phyloP scores from a whole-genome alignment of 2,888 invertebrate species.

The Diarsia rubi region DNA sequence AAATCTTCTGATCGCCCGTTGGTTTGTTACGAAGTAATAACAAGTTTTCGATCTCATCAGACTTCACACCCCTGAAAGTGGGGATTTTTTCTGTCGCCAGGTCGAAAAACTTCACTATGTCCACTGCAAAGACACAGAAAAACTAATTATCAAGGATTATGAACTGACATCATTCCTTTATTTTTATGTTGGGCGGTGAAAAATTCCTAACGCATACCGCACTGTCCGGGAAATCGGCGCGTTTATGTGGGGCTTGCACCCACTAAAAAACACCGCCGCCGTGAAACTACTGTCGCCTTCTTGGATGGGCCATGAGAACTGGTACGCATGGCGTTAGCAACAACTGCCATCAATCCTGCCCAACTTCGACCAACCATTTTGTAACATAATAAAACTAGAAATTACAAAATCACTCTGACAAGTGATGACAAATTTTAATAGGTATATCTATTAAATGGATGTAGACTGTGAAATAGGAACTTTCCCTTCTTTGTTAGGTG shows the following conservation, averaged over 20 bases:
- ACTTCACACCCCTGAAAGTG: constrained; percentile 13
- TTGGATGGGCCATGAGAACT: too few species aligned
- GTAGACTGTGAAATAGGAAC: background rate
- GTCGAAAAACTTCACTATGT: background rate
- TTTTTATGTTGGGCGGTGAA: too few species aligned
- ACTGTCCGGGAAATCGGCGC: too few species aligned
- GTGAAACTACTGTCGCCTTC: too few species aligned
- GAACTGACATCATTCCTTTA: background rate
- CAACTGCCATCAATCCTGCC: background rate
- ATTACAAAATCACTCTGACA: background rate
- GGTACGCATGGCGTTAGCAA: too few species aligned
- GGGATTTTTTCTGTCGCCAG: background rate
- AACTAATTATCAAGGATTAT: background rate
- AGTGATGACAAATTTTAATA: too few species aligned
- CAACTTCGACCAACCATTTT: background rate
- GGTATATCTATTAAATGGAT: background rate
- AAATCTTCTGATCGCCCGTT: background rate
- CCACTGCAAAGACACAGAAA: constrained; percentile 15
- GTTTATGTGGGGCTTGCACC: too few species aligned
- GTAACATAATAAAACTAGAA: background rate
- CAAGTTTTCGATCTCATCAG: background rate
- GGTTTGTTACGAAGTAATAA: background rate
- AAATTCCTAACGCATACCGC: too few species aligned
- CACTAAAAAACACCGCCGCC: too few species aligned
- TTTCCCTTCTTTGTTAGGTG: background rate